Base-by-base conservation (phyloP, 92 coral and sea anemone species). In the Heteractis magnifica region DNA sequence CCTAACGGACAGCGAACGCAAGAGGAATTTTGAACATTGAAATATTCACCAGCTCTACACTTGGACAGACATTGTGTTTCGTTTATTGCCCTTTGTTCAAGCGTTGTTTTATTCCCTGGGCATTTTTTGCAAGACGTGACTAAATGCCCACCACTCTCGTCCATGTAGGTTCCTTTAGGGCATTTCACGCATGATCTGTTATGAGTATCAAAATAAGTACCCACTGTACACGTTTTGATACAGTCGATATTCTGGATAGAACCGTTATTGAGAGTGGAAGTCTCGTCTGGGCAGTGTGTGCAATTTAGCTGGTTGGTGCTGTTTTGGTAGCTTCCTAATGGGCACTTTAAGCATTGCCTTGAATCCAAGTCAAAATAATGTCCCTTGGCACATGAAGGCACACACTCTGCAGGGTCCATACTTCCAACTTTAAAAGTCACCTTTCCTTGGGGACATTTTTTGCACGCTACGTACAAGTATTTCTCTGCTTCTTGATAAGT, bases 251-350 rank as follows among this genome's bases (percentile, higher is more conserved):
- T 10, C 6, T 26, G 53, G 14, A 49, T 81, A 75, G 95, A 77
- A 9, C 92, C 90, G 34, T 21, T 14, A 4, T 56, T 73, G 23
- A 74, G 82, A 26, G 95, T 87, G 19, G 88, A 76, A 49, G 65
- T 90, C 49, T 86, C 84, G 18, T 13, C 50, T 1, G 87, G 82
- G 55, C 95, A 92, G 6, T 71, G 72, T 10, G 49, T 82, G 86
- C 95, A 92, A 12, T 51, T 76, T 73, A 56, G 64, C 82, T 90
- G 87, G 75, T 87, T 82, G 51, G 23, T 56, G 8, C 81, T 82
- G 68, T 92, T 87, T 74, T 92, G 95, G 62, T 92, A 92, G 71
- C 76, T 82, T 18, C 91, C 91, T 44, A 70, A 76, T 71, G 83
- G 71, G 41, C 95, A 92, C 21, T 82, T 56, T 20, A 71, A 71